phyloP scores from a whole-genome alignment of 2,797 vertebrate genomes.

The Danio albolineatus region DNA sequence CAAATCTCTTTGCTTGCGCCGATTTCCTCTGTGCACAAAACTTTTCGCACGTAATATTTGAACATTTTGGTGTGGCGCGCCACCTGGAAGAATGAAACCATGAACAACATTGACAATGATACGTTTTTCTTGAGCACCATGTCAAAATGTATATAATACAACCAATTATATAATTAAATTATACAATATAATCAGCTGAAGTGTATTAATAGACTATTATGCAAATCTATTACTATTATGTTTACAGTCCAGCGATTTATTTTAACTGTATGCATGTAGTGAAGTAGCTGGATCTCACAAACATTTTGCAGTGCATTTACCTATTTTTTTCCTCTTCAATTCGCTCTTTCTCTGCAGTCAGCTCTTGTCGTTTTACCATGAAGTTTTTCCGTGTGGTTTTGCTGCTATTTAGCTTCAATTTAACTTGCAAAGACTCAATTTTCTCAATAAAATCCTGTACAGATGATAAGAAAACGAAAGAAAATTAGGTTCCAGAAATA shows the following conservation, averaged over 20 bases:
- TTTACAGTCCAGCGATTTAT: not conserved
- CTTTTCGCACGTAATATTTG: no score
- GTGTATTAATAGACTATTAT: no score
- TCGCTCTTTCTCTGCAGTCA: slow-evolving; percentile 52
- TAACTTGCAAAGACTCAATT: slow-evolving; percentile 57
- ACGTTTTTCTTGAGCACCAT: not conserved
- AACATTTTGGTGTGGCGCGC: no score
- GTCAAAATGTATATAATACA: not conserved
- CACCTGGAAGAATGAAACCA: no score
- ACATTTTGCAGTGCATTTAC: not conserved
- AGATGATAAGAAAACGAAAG: not conserved
- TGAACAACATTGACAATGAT: not conserved
- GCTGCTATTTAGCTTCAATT: slow-evolving; percentile 63
- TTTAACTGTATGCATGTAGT: no score
- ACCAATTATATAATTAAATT: no score
- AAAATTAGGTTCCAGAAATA: not conserved
- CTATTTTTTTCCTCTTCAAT: slow-evolving; percentile 51
- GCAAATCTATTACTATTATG: no score
- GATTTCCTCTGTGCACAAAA: no score
- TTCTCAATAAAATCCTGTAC: slow-evolving; percentile 56
- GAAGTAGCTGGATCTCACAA: not conserved
- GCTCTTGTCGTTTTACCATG: slow-evolving; percentile 55
- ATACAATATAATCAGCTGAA: no score
- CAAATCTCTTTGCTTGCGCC: no score
- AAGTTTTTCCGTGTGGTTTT: slow-evolving; percentile 64